phyloP scores from a whole-genome alignment of 2,797 vertebrate species.

The Lepilemur ruficaudatus region DNA sequence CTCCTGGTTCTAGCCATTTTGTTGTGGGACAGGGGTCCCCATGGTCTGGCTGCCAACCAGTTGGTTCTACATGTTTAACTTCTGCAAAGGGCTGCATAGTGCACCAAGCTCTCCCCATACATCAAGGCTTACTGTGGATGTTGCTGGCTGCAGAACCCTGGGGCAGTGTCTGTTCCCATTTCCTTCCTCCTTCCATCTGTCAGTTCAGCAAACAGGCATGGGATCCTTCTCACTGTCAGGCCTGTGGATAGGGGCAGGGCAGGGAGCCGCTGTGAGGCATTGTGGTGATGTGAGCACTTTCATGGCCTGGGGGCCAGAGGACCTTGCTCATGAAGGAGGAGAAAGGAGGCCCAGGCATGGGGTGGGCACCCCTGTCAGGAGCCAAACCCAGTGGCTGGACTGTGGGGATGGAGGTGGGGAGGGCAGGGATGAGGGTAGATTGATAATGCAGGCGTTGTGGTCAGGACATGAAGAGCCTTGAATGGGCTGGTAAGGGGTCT shows the following conservation, averaged over 20 bases:
- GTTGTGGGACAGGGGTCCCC: not conserved
- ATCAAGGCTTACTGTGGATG: not conserved
- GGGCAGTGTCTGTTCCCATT: not conserved
- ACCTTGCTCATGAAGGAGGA: not conserved
- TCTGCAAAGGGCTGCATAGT: not conserved
- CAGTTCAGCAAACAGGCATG: not conserved
- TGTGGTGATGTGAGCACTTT: not conserved
- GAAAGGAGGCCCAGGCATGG: not conserved
- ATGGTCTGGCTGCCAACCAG: not conserved
- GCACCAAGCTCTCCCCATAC: not conserved
- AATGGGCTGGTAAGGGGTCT: not conserved
- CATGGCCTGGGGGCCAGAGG: not conserved
- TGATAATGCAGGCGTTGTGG: not conserved
- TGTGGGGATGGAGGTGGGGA: not conserved
- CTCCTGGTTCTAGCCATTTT: not conserved
- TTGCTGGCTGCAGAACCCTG: not conserved
- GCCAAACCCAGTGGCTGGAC: too few species aligned
- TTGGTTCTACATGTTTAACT: not conserved
- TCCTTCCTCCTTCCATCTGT: not conserved
- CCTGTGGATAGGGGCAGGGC: fast-evolving
- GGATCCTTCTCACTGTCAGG: not conserved
- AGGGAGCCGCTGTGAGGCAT: too few species aligned
- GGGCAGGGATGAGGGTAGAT: not conserved
- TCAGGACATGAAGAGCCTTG: not conserved
- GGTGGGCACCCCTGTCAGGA: not conserved